Evolutionary conservation across 1,140 invertebrate species (phyloP), one percentile per base, ranked within the genome.

Genomic region (Aphaenogaster rudis): DNA sequence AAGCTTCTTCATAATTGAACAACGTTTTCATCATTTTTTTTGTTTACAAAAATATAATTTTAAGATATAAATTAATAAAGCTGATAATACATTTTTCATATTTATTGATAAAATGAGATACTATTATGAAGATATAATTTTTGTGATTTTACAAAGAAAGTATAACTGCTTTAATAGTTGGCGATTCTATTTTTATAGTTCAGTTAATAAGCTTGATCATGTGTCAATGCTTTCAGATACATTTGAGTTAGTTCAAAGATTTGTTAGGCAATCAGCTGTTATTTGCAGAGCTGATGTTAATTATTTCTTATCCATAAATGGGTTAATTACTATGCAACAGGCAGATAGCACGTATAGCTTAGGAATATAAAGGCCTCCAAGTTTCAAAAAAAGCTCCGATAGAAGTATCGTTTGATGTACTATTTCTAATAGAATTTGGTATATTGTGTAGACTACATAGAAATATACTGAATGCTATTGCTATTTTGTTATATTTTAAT

Each of bases 321-420:
- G 13, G 13, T 90, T 86, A 90, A 90, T 81, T 61, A 21, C 59
- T n/a, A 89, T 33, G 36, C 17, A 78, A 90, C 2, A 71, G 45
- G 45, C 64, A 80, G 17, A 28, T 63, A 48, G 63, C 39, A 48
- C 48, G 8, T 74, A 67, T 59, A 71, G 57, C 28, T 78, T 71
- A 15, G 33, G 39, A 52, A 1, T 54, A 36, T 50, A 42, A 21
- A 86, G 52, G 42, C 5, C 21, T 61, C 33, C 28, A 72, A 59
- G 28, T 61, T 82, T 6, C 3, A 39, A 33, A 57, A 76, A 17
- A 63, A 84, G 42, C 39, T 57, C 59, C 4, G 3, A 45, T 72
- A 42, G 1, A 63, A 74, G 21, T 50, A 1, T 13, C 2, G 5
- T 15, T 59, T 6, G 4, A 21, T 76, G 39, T 28, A 15, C 7